These are phyloP conservation scores for Drosophila pallidifrons DNA, from an alignment of 1,140 invertebrate species.

Conservation along the genomic window DNA sequence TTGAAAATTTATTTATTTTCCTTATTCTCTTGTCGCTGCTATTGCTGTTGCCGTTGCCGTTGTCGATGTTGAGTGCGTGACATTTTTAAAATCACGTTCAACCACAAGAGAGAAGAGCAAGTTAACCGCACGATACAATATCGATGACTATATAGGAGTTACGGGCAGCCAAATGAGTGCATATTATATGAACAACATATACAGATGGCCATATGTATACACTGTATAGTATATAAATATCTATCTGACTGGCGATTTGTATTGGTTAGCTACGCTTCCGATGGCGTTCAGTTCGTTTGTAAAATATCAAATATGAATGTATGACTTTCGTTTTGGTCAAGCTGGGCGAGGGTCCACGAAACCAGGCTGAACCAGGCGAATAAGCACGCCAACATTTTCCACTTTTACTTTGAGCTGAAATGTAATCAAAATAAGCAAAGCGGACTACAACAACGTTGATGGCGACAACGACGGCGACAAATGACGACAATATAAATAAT, in stretches of 20 bases:
- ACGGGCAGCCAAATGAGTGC: slow-evolving; percentile 8
- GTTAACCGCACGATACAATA: slow-evolving; percentile 53
- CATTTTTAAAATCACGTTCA: slow-evolving; percentile 80
- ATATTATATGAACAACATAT: neutral
- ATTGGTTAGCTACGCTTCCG: slow-evolving; percentile 27
- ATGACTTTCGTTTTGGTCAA: slow-evolving; percentile 51
- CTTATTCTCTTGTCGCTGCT: slow-evolving; percentile 7
- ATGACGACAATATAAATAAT: slow-evolving; percentile 38
- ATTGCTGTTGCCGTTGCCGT: neutral
- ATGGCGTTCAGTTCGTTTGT: slow-evolving; percentile 7
- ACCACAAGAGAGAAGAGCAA: slow-evolving; percentile 51
- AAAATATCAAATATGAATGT: slow-evolving; percentile 11
- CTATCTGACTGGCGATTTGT: slow-evolving; percentile 51
- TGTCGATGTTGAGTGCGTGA: slow-evolving; percentile 61
- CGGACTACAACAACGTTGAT: slow-evolving; percentile 9
- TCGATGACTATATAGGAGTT: slow-evolving; percentile 56
- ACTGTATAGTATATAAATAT: slow-evolving; percentile 16
- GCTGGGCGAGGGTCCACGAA: slow-evolving; percentile 17
- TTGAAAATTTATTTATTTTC: slow-evolving; percentile 48
- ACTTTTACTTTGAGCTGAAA: slow-evolving; percentile 68
- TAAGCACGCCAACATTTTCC: slow-evolving; percentile 47
- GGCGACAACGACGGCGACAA: slow-evolving; percentile 13
- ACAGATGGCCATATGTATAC: slow-evolving; percentile 11
- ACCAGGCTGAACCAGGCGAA: slow-evolving; percentile 5
- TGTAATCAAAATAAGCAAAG: slow-evolving; percentile 62